A percentile compares a stretch with the other conserved stretches of the same genome.
These are phyloP conservation scores for Pseudococcus viburni DNA, from an alignment of 2,888 invertebrate species.

Conservation along the genomic window DNA sequence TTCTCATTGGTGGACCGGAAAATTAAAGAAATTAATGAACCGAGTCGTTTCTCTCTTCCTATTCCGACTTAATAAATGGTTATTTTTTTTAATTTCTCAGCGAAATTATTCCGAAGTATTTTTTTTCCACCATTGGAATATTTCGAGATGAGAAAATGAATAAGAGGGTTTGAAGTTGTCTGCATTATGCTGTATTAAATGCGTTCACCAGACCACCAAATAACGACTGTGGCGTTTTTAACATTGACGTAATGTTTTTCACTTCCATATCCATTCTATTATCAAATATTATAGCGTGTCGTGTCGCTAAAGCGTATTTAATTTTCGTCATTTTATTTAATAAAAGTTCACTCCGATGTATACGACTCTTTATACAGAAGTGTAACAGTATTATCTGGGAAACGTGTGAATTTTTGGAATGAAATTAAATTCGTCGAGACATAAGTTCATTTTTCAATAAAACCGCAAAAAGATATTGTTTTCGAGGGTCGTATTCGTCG, in stretches of 20 bases:
- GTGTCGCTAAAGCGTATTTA: background rate
- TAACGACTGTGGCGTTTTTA: background rate
- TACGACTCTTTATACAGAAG: background rate
- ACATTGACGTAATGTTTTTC: background rate
- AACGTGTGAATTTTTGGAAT: slow-evolving; percentile 19
- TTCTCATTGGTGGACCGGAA: slow-evolving; percentile 27
- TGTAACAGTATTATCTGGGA: background rate
- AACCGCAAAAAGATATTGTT: slow-evolving; percentile 26
- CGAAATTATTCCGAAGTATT: background rate
- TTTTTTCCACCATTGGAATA: background rate
- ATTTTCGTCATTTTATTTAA: slow-evolving; percentile 23
- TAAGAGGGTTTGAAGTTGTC: background rate
- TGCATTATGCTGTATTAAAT: background rate
- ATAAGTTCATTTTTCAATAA: slow-evolving; percentile 28
- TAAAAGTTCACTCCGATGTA: background rate
- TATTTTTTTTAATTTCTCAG: background rate
- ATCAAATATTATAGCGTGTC: background rate
- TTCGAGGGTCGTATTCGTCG: background rate
- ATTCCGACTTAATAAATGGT: background rate
- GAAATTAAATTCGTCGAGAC: slow-evolving; percentile 31
- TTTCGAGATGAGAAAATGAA: background rate
- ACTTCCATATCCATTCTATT: background rate
- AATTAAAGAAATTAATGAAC: slow-evolving; percentile 34
- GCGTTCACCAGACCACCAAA: background rate
- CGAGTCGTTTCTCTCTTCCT: background rate